Evolutionary conservation across 2,888 invertebrate species (phyloP).

Genomic region (Phyllotreta striolata): DNA sequence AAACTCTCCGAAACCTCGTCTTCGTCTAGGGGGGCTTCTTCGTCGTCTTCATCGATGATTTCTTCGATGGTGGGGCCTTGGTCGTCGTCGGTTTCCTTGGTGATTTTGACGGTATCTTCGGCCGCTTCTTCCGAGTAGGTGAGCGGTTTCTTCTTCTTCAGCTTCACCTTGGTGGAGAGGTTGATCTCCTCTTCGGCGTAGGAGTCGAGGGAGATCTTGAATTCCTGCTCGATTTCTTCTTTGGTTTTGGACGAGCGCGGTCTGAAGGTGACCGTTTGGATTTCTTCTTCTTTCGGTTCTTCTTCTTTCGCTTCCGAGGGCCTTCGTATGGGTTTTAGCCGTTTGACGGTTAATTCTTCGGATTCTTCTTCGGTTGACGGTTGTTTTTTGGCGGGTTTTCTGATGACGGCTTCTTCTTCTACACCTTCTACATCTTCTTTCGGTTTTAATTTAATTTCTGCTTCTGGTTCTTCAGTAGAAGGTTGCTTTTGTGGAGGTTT

Average conservation of each 20-base stretch:
- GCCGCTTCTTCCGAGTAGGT: constrained; percentile 81
- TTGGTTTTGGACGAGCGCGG: constrained; percentile 79
- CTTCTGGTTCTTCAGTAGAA: constrained; percentile 40
- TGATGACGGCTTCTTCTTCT: constrained; percentile 46
- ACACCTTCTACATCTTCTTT: constrained; percentile 43
- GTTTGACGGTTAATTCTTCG: constrained; percentile 77
- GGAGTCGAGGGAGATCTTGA: constrained; percentile 83
- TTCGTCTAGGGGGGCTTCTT: constrained; percentile 66
- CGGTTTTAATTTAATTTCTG: constrained; percentile 44
- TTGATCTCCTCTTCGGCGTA: constrained; percentile 90
- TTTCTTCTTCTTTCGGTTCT: constrained; percentile 76
- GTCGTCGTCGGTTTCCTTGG: constrained; percentile 71
- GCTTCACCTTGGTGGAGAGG: constrained; percentile 82
- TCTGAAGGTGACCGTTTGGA: constrained; percentile 81
- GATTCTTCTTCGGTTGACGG: constrained; percentile 67
- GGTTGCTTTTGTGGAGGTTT: constrained; percentile 35
- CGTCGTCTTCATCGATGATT: constrained; percentile 70
- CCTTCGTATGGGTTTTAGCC: constrained; percentile 72
- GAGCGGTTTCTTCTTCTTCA: constrained; percentile 76
- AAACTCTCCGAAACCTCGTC: constrained; percentile 66
- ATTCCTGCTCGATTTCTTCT: constrained; percentile 90
- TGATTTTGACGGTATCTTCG: constrained; percentile 76
- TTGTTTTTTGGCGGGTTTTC: constrained; percentile 61
- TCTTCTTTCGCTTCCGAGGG: constrained; percentile 67
- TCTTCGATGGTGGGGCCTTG: constrained; percentile 70